Conservation (phyloP, 2,888 invertebrate genomes). For the Alsophila aescularia region DNA sequence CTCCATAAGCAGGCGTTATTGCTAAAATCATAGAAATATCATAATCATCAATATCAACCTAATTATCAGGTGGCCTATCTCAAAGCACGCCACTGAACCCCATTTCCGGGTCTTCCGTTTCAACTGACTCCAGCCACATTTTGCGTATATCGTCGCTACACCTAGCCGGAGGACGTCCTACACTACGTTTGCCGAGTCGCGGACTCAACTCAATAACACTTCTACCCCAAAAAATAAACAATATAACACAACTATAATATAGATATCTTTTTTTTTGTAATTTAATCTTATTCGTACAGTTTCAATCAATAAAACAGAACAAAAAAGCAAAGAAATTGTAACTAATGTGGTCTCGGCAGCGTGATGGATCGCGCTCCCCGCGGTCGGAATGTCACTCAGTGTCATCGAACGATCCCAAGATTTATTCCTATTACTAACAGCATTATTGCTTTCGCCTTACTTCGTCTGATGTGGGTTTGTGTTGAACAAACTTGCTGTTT, state of each 20-base stretch:
- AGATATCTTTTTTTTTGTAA: not conserved
- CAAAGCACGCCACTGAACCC: no score
- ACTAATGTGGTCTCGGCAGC: constrained; percentile 47
- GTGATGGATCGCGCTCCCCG: constrained; percentile 58
- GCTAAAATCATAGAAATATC: no score
- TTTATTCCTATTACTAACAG: constrained; percentile 39
- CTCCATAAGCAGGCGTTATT: no score
- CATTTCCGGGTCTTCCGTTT: no score
- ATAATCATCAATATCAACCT: no score
- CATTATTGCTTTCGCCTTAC: constrained; percentile 32
- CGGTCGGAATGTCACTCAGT: constrained; percentile 54
- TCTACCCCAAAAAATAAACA: no score
- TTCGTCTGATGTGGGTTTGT: constrained; percentile 14
- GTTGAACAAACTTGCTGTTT: constrained; percentile 19
- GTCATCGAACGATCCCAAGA: constrained; percentile 47
- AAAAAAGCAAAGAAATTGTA: constrained; percentile 49
- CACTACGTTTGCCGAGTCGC: no score
- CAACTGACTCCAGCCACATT: no score
- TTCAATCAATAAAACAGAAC: constrained; percentile 48
- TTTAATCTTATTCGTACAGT: constrained; percentile 3
- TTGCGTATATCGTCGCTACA: no score
- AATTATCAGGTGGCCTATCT: no score
- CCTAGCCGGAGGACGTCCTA: no score
- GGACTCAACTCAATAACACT: no score
- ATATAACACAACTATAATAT: not conserved